Evolutionary conservation across 2,888 invertebrate genomes (phyloP).

Genomic region (Microchrysa polita): DNA sequence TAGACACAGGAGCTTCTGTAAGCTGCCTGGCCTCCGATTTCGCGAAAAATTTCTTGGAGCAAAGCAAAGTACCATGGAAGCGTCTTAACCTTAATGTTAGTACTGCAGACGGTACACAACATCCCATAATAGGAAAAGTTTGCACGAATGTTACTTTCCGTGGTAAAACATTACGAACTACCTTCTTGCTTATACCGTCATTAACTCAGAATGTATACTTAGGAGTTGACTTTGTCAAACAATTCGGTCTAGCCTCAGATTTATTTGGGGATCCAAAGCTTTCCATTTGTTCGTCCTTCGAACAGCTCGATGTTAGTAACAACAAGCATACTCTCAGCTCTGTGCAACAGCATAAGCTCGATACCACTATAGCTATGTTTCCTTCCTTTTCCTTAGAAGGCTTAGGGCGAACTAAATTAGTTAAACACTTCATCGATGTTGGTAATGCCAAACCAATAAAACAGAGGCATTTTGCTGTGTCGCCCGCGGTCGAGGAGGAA

Average conservation of each 20-base stretch:
- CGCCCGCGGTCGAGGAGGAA: neutral
- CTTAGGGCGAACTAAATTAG: neutral
- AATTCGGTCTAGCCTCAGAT: constrained; percentile 45
- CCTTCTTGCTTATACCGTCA: no score
- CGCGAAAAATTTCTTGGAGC: no score
- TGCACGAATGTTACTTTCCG: no score
- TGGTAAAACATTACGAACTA: no score
- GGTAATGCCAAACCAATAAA: neutral
- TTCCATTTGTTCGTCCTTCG: neutral
- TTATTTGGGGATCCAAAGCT: constrained; percentile 9
- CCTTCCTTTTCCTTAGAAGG: neutral
- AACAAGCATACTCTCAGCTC: neutral
- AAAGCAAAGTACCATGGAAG: no score
- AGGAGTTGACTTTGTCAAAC: no score
- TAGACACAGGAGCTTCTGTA: neutral
- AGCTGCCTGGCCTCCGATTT: constrained; percentile 7
- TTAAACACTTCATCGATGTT: neutral
- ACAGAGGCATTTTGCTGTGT: constrained; percentile 11
- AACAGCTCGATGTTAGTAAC: neutral
- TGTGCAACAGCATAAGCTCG: neutral
- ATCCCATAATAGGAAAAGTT: no score
- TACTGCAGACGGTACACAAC: no score
- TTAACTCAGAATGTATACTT: no score
- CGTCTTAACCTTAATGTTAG: no score
- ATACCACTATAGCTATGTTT: neutral